Evolutionary conservation across 2,113 vertebrate genomes (phyloP), one percentile per base, ranked within the genome.

Genomic region (Lichenostomus cassidix): DNA sequence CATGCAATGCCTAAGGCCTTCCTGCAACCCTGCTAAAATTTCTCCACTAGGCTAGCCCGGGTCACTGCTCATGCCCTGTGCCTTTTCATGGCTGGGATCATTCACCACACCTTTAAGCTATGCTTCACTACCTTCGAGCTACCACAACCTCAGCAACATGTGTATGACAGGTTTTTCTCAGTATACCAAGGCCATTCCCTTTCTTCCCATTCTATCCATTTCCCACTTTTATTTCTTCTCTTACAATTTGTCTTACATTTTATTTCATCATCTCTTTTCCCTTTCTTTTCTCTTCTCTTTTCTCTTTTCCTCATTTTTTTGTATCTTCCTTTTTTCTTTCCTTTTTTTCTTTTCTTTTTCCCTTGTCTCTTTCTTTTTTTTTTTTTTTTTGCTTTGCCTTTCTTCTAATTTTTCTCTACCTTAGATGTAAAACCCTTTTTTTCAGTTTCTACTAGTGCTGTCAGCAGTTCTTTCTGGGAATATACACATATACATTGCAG

Each of bases 401-500:
- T 59, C 19, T 64, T 52, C 29, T 42, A 22, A 59, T 14, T 60
- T 70, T 86, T 74, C 65, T 71, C 31, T 46, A 47, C 37, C 46
- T 81, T 47, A 58, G 42, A 53, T 33, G 8, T 42, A 85, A 85
- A 73, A 2, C 5, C 23, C 13, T 65, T 46, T 63, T 78, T 90
- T 60, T 35, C 73, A 78, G 46, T 47, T 88, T 64, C 41, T 46
- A 37, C 23, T 64, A 81, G 20, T 47, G 33, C 13, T 90, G 56
- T 68, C 86, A 90, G 56, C 44, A 94, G n/a, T 12, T 88, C 31
- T 89, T 95, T 73, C 64, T 82, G 64, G 31, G 58, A 93, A 78
- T 79, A 89, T 78, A 92, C 13, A 11, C 92, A 81, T 79, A 89
- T 78, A 92, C 13, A 11, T 78, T 64, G 46, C 56, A 89, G 56